These are phyloP conservation scores for Erebia palarica DNA, from an alignment of 2,888 invertebrate species.

Conservation along the genomic window DNA sequence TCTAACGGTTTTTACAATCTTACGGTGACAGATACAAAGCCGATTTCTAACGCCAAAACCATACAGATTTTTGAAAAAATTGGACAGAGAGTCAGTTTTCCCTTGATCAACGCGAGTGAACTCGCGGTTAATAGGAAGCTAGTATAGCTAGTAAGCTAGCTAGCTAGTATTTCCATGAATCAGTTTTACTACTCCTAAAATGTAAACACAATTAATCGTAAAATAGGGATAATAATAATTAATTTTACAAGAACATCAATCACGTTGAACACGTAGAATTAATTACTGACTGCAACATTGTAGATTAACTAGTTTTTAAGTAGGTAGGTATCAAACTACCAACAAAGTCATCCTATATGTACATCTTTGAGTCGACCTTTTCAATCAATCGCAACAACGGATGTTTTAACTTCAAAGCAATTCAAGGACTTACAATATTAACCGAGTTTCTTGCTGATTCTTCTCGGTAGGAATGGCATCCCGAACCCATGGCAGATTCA, in stretches of 20 bases:
- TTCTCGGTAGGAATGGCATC: no score
- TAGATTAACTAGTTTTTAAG: not conserved
- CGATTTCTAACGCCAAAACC: not conserved
- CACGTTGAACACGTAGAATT: not conserved
- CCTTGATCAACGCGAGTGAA: no score
- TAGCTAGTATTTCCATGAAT: not conserved
- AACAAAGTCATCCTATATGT: not conserved
- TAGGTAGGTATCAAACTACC: no score
- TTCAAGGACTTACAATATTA: not conserved
- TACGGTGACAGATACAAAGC: not conserved
- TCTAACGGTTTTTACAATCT: no score
- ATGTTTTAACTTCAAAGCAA: constrained; percentile 3
- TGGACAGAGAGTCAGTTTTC: no score
- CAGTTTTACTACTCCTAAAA: not conserved
- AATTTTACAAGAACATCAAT: not conserved
- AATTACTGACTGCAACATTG: constrained; percentile 5
- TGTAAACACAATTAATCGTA: not conserved
- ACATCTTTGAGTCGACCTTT: not conserved
- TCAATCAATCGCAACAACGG: not conserved
- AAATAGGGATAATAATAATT: no score
- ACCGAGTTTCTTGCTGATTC: no score
- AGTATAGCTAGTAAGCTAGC: no score
- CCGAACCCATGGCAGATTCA: no score
- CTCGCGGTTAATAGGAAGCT: no score
- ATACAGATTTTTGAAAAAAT: not conserved